Evolutionary conservation across 2,888 invertebrate genomes (phyloP), one percentile per base, ranked within the genome.

Genomic region (Drepana falcataria): DNA sequence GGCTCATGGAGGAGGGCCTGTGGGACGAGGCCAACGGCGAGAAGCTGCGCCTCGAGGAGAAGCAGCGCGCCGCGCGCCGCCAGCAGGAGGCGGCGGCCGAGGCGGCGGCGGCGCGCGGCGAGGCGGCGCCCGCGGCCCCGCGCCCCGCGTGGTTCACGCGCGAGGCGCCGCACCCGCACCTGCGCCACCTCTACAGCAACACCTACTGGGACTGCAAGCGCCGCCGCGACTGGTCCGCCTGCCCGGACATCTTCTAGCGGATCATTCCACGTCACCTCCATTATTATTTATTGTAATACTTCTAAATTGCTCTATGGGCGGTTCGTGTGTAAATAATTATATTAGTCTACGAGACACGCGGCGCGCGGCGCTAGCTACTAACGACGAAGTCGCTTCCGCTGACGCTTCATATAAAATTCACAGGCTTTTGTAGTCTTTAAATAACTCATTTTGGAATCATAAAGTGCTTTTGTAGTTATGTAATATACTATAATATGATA

Each of bases 151-250:
- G 99, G 99, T 99, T 99, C 91, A 92, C 93, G 69, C 96, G 97
- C 81, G 94, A 95, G 73, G 96, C 97, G 77, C 94, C 66, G 49
- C 60, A 61, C 57, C 94, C 96, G 63, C 77, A 73, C 76, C 92
- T 89, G 63, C 81, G 87, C 47, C 97, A 98, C 83, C 92, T 95
- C 61, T 99, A 94, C 91, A 96, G 94, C 69, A 95, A 96, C 66
- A 94, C 95, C 66, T 99, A 99, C 91, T 99, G 99, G 99, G 93
- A 96, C 59, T 94, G 94, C 85, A 99, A 99, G 92, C 93, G 93
- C 65, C 94, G 93, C 68, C 94, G 95, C 79, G 96, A 99, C 82
- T 99, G 99, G 99, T 83, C 93, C 55, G 89, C 85, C 71, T 99
- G 99, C 92, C 99, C 99, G 49, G 95, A 97, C 85, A 98, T 99